These are phyloP conservation scores for Troides oblongomaculatus DNA, from an alignment of 2,888 invertebrate species.

Conservation along the genomic window DNA sequence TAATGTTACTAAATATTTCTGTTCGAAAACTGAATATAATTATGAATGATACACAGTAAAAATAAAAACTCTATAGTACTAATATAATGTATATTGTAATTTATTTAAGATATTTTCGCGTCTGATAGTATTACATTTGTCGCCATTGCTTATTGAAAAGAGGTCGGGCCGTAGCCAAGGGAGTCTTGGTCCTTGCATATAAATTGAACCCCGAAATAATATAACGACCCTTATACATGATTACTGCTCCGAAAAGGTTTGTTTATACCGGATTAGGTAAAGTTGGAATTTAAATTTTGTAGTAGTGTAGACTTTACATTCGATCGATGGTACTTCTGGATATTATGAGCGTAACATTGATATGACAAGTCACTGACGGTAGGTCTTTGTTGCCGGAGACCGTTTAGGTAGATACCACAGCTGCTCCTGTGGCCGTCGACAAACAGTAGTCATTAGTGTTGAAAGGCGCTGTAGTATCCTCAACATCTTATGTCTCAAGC, in stretches of 20 bases:
- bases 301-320: neutral
- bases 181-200: constrained; percentile 70
- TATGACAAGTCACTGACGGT: too few species aligned
- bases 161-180: constrained; percentile 44
- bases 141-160: neutral
- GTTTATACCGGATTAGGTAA: constrained; percentile 8
- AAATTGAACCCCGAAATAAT: constrained; percentile 72
- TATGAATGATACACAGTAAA: too few species aligned
- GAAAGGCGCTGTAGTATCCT: too few species aligned
- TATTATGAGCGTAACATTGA: too few species aligned
- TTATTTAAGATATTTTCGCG: neutral
- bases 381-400: too few species aligned
- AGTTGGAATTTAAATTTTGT: constrained; percentile 1
- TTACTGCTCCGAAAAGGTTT: constrained; percentile 7
- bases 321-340: too few species aligned
- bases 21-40: too few species aligned
- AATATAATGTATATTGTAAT: neutral
- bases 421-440: too few species aligned
- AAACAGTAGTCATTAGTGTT: too few species aligned
- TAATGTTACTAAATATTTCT: too few species aligned
- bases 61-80: neutral
- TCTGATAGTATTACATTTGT: constrained; percentile 16
- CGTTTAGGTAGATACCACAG: too few species aligned
- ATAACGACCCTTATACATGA: constrained; percentile 30
- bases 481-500: too few species aligned